Conservation (phyloP, 64 coral and sea anemone species). For the Trachythela sp. region DNA sequence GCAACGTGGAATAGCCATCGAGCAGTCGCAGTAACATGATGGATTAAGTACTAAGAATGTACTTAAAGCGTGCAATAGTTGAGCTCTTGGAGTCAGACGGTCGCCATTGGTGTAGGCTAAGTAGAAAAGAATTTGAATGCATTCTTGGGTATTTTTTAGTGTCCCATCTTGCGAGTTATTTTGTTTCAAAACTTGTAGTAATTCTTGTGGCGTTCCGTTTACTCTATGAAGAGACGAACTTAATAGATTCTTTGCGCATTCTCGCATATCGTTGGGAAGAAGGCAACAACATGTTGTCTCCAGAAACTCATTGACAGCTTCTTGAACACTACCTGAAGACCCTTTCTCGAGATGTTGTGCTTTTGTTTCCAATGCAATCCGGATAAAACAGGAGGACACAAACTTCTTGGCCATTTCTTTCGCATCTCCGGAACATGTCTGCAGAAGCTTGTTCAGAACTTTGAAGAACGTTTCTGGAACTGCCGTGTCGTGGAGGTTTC, state of each 20-base stretch:
- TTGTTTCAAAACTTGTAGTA: background rate
- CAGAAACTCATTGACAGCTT: background rate
- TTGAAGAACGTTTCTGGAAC: background rate
- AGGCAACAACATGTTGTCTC: background rate
- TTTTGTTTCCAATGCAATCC: background rate
- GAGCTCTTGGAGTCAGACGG: background rate
- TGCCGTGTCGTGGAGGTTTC: background rate
- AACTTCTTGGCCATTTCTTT: background rate
- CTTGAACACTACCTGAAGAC: background rate
- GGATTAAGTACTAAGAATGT: conserved; percentile 5
- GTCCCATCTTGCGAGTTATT: background rate
- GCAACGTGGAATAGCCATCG: background rate
- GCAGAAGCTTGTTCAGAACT: background rate
- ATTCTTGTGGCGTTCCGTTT: background rate
- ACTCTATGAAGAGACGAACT: background rate
- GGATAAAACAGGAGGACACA: background rate
- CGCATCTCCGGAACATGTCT: background rate
- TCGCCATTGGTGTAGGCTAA: background rate
- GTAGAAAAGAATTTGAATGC: conserved; percentile 8
- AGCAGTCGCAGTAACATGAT: background rate
- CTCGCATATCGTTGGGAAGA: background rate
- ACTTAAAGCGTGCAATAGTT: background rate
- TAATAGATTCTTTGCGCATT: background rate
- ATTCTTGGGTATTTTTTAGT: background rate
- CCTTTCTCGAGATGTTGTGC: background rate